A percentile compares a stretch with the other conserved stretches of the same genome.
Evolutionary conservation across 2,797 vertebrate species (phyloP).

Genomic region (Erethizon dorsatum): DNA sequence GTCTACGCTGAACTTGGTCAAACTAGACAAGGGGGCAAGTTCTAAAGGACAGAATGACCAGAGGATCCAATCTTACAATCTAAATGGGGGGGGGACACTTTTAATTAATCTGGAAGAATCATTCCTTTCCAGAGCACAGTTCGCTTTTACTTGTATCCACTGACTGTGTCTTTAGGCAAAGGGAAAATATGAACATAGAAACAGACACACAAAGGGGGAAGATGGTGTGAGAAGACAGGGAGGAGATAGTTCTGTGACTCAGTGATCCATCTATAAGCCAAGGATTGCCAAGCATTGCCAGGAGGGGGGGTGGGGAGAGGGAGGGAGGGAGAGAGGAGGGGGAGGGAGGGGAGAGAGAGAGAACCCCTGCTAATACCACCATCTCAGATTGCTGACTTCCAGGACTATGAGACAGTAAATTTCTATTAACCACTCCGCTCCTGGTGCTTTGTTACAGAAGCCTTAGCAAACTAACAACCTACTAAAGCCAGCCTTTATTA

Average conservation of each 20-base stretch:
- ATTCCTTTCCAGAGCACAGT: not conserved
- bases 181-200: not conserved
- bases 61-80: not conserved
- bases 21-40: not conserved
- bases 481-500: not conserved
- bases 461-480: not conserved
- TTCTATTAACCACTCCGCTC: not conserved
- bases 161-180: not conserved
- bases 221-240: not conserved
- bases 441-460: not conserved
- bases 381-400: not conserved
- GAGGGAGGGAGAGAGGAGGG: not conserved
- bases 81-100: not conserved
- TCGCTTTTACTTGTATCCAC: no score
- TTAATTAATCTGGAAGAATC: constrained; percentile 6
- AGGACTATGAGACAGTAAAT: not conserved
- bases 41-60: not conserved
- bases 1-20: not conserved
- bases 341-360: no score
- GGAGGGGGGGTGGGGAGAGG: no score
- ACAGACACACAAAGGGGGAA: not conserved
- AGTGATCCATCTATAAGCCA: not conserved
- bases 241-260: not conserved
- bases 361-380: not conserved
- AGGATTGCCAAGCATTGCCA: not conserved